Evolutionary conservation across 2,888 invertebrate genomes (phyloP), one percentile per base, ranked within the genome.

Genomic region (Pseudococcus jackbeardsleyi): DNA sequence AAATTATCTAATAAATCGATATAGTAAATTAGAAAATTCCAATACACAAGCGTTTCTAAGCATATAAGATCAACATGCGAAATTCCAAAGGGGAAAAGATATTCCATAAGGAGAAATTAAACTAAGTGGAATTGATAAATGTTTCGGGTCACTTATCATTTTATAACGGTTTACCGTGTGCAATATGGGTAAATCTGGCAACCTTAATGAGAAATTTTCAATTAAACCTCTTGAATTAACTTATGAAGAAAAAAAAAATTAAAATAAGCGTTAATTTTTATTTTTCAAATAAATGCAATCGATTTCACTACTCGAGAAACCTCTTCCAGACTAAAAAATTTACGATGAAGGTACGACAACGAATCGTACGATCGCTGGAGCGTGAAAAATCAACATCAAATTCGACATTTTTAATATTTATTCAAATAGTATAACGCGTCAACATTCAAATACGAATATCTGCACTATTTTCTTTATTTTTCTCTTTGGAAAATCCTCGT

Each of bases 1-100:
- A 82, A 82, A 82, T 82, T 82, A 82, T 46, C 79, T 82, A 82
- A n/a, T 72, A 72, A 72, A 82, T 82, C 79, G 79, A 46, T 82
- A 82, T 46, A 82, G 46, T 82, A 46, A 82, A 82, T 46, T 33
- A 46, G 33, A 82, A 46, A 82, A 79, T 72, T 64, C 77, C 9
- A 64, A 64, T 64, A 77, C 26, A 82, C 46, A 82, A 82, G 79
- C 79, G 22, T 46, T 82, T 82, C 79, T 82, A 82, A 82, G 46
- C 79, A 82, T 82, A 46, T 33, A 79, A 82, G 46, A 82, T 82
- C 46, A 46, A 82, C 46, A 82, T 82, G 79, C 79, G n/a, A 72
- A 72, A 82, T 11, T 82, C 22, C 22, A 64, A 64, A 64, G 12
- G 64, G 64, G 11, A 19, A 64, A 64, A 64, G 15, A 59, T 59